Evolutionary conservation across 2,113 vertebrate species (phyloP), one percentile per base, ranked within the genome.

Genomic region (Clarias gariepinus): DNA sequence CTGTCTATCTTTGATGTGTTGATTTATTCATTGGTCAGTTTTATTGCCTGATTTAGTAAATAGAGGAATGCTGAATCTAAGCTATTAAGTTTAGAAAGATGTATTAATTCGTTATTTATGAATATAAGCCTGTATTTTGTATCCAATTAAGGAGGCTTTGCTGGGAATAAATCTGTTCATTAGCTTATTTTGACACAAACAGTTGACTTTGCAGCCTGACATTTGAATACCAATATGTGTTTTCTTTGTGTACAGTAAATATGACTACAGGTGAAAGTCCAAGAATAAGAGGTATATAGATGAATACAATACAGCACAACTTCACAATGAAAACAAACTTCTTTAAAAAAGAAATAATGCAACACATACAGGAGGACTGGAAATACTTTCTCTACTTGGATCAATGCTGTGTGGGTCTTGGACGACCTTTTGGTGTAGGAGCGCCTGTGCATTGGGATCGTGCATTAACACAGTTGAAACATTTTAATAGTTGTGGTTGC

Each of bases 111-210:
- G 47, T 53, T 55, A n/a, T 82, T 41, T 3, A 41, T 60, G 19
- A 60, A 36, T 3, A 19, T 77, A 53, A 30, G 6, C 41, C 66
- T 83, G 25, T 11, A 36, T 63, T 61, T 61, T 60, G 47, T 69
- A 73, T 74, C n/a, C 30, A 74, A n/a, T 84, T 19, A 74, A 58
- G 4, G 61, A 81, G 61, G 68, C 68, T 74, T 60, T 73, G 82
- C 12, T 84, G 82, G 57, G 57, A 74, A 76, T 60, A 58, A 76
- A 63, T 21, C 25, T 10, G 3, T 41, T 82, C 41, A 52, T 52
- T 55, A 82, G 41, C 25, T 55, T 63, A 63, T 71, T 71, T 57
- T 83, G 41, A n/a, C 63, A 68, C 33, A 82, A 25, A 28, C 18
- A 80, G 58, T 1, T 18, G 23, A 53, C 33, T 64, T 53, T 63